Evolutionary conservation across 2,888 invertebrate species (phyloP).

Genomic region (Ennomos erosarius): DNA sequence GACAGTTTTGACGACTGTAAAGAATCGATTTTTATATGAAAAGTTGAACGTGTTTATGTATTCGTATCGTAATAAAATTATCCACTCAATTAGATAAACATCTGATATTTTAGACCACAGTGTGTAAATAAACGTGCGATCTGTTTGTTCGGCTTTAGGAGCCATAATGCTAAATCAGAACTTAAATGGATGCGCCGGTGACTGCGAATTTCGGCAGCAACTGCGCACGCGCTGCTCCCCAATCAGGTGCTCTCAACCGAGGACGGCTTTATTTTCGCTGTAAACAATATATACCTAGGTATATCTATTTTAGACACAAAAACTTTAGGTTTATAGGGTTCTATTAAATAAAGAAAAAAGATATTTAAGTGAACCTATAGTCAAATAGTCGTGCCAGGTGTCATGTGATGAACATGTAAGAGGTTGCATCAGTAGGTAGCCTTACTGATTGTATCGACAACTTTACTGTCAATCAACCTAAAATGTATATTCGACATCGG

Average conservation of each 20-base stretch:
- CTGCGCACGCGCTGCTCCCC: slow-evolving; percentile 45
- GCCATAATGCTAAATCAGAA: slow-evolving; percentile 50
- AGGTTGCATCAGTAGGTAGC: too few relatives aligned
- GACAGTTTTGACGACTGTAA: slow-evolving; percentile 19
- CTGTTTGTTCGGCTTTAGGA: slow-evolving; percentile 31
- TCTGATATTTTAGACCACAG: slow-evolving; percentile 23
- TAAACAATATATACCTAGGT: too few relatives aligned
- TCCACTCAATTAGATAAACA: slow-evolving; percentile 36
- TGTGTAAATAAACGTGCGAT: slow-evolving; percentile 22
- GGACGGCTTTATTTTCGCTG: slow-evolving; percentile 43
- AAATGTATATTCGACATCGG: slow-evolving; percentile 28
- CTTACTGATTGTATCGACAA: slow-evolving; percentile 36
- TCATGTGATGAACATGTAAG: too few relatives aligned
- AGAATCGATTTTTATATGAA: slow-evolving; percentile 17
- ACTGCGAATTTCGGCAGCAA: slow-evolving; percentile 62
- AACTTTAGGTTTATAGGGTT: too few relatives aligned
- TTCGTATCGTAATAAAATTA: slow-evolving; percentile 33
- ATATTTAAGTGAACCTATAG: too few relatives aligned
- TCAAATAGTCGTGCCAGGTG: not conserved
- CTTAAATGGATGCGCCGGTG: slow-evolving; percentile 41
- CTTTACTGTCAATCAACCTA: slow-evolving; percentile 60
- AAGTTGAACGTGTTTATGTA: slow-evolving; percentile 20
- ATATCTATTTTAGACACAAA: too few relatives aligned
- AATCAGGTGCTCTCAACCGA: slow-evolving; percentile 48
- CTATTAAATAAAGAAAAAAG: too few relatives aligned